Base-by-base conservation (phyloP, 2,113 vertebrate genomes). In the Glaucomys volans region DNA sequence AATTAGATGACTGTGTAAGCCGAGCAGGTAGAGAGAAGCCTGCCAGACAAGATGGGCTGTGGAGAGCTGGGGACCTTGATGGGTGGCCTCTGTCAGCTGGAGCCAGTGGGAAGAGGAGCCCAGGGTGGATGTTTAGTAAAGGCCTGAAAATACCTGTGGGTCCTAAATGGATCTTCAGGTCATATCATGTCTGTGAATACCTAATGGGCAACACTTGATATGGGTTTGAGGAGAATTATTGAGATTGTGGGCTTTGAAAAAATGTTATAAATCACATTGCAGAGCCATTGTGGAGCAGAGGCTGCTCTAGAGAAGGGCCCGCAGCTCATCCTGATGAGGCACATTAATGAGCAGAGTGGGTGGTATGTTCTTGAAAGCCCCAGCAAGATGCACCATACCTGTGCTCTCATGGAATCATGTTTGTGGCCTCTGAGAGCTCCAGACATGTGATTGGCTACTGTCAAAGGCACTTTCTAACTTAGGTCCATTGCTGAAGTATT, bases 261-360 rank as follows among this genome's bases (percentile, higher is more conserved):
- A 69, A 93, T 50, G 13, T 77, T 94, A 18, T 30, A 69, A 88
- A 28, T 74, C 8, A 0, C 44, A 32, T 40, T 82, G 17, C 18
- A 37, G 37, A 81, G 16, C 14, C 30, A 8, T 0, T 44, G 66
- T 50, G 71, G 54, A 85, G 67, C 79, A 67, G 32, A 50, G 77
- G 8, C 59, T 57, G n/a, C 30, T 32, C 40, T 28, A 54, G 42
- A 62, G 72, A 47, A 84, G 64, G 62, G 32, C 57, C 13, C 4
- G 42, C 28, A 44, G 5, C 40, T 74, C 26, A 12, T 37, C 32
- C 40, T 28, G 10, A 24, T 18, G 30, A 28, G 32, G 17, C 74
- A 3, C 5, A 22, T 35, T n/a, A 2, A 14, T 26, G 32, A 18
- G 50, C 69, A 9, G 13, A 22, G 4, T 12, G 24, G n/a, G 1